These are phyloP conservation scores for Addax nasomaculatus DNA, from an alignment of 2,113 vertebrate genomes.

Conservation along the genomic window DNA sequence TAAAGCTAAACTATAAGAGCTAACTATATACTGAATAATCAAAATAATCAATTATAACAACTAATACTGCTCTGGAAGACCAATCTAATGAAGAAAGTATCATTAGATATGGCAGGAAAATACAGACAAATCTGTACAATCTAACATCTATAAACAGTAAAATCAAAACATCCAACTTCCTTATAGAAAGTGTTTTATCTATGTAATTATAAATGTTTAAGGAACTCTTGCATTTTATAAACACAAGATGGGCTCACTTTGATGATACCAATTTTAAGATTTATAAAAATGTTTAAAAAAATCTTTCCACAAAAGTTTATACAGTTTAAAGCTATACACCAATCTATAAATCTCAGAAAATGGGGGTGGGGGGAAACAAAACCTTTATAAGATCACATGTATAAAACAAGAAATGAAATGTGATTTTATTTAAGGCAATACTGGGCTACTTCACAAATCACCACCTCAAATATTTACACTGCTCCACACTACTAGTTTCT, in stretches of 20 bases:
- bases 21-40: slow-evolving; percentile 57
- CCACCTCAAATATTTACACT: slow-evolving; percentile 88
- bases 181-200: slow-evolving; percentile 82
- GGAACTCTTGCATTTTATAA: slow-evolving; percentile 79
- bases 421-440: slow-evolving; percentile 91
- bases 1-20: slow-evolving; percentile 51
- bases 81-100: slow-evolving; percentile 70
- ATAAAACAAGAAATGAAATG: slow-evolving; percentile 89
- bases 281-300: slow-evolving; percentile 85
- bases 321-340: slow-evolving; percentile 85
- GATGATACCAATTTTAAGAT: slow-evolving; percentile 82
- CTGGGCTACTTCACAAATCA: slow-evolving; percentile 91
- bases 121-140: slow-evolving; percentile 74
- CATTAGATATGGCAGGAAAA: slow-evolving; percentile 72
- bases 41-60: slow-evolving; percentile 65
- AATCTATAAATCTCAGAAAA: slow-evolving; percentile 82
- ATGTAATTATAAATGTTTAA: slow-evolving; percentile 80
- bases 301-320: slow-evolving; percentile 78
- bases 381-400: slow-evolving; percentile 85
- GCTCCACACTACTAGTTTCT: slow-evolving; percentile 86
- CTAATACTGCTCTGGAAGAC: slow-evolving; percentile 73
- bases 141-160: slow-evolving; percentile 74
- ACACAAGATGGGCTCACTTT: slow-evolving; percentile 83
- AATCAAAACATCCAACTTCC: slow-evolving; percentile 79
- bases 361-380: slow-evolving; percentile 44